Percentiles rank a stretch among this genome's conserved stretches.
Evolutionary conservation across 2,113 vertebrate species (phyloP).

Genomic region (Tinamus guttatus): DNA sequence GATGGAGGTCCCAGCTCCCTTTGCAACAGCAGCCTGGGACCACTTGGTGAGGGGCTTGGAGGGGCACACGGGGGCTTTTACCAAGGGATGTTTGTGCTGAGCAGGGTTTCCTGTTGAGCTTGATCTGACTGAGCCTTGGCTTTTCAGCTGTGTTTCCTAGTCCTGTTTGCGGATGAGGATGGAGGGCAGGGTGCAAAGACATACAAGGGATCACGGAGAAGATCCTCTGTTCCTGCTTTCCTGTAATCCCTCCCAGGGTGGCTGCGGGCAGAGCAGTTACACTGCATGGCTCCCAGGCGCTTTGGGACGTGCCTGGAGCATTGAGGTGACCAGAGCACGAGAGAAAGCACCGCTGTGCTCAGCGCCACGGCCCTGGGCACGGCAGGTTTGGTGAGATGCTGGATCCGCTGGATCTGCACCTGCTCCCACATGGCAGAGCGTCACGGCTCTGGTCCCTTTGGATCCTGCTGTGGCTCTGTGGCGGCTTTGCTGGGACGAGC

Average conservation of each 20-base stretch:
- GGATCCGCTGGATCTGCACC: background rate
- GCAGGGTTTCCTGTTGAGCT: accelerated
- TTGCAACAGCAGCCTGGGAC: background rate
- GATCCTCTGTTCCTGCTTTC: background rate
- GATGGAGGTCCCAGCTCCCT: background rate
- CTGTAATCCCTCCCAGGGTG: background rate
- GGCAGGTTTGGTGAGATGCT: background rate
- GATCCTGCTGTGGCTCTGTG: background rate
- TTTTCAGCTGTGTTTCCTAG: background rate
- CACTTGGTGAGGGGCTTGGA: accelerated
- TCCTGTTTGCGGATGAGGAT: background rate
- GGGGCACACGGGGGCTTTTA: background rate
- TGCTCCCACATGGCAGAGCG: background rate
- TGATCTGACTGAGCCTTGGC: background rate
- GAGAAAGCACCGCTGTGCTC: background rate
- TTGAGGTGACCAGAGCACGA: background rate
- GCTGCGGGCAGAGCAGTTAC: background rate
- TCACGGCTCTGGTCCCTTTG: background rate
- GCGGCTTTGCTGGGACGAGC: background rate
- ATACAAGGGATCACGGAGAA: background rate
- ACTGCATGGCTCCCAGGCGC: background rate
- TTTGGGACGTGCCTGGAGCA: background rate
- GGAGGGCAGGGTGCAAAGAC: background rate
- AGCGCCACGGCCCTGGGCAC: accelerated
- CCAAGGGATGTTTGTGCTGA: background rate